Base-by-base conservation (phyloP, 2,113 vertebrate species). In the Forbesichthys agassizii region DNA sequence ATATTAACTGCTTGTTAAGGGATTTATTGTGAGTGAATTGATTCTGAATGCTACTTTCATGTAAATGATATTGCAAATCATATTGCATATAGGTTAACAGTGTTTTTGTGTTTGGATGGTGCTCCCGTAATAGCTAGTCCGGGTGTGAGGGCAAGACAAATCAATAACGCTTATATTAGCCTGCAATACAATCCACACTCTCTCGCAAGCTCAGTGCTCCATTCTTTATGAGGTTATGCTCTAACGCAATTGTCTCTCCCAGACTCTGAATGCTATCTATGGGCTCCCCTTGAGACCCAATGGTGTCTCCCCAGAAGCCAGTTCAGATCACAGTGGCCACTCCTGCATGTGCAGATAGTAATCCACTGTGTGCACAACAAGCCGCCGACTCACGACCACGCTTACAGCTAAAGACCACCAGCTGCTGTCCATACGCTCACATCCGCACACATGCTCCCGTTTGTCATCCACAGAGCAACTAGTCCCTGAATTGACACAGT, bases 81-180 rank as follows among this genome's bases (percentile, higher is more conserved):
- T 20, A 16, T 55, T n/a, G 53, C 53, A 56, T 20, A 56, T 56
- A 68, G 69, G 54, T 66, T 69, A 59, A 54, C 48, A 9, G 33
- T 60, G 33, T 14, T 51, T 62, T 65, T 61, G 42, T 59, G 73
- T 55, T 60, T 42, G 4, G 68, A 55, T 46, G 59, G 64, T 27
- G 33, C 48, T 66, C n/a, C 14, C 13, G 27, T 56, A 61, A 75
- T 67, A 68, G 73, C n/a, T 60, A 63, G 72, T 64, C 68, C 42
- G 78, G 75, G 73, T 68, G 57, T 48, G 62, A 76, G 75, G 70
- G 77, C 81, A 75, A 61, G 75, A n/a, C 27, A 74, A 85, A 87
- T 89, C 84, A 75, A 87, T 88, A 73, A 52, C 13, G 59, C 80
- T 81, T 75, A 75, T 84, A 78, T 85, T 80, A 78, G 73, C 72